These are phyloP conservation scores for Acromyrmex echinatior DNA, from an alignment of 1,140 invertebrate genomes.

Conservation along the genomic window DNA sequence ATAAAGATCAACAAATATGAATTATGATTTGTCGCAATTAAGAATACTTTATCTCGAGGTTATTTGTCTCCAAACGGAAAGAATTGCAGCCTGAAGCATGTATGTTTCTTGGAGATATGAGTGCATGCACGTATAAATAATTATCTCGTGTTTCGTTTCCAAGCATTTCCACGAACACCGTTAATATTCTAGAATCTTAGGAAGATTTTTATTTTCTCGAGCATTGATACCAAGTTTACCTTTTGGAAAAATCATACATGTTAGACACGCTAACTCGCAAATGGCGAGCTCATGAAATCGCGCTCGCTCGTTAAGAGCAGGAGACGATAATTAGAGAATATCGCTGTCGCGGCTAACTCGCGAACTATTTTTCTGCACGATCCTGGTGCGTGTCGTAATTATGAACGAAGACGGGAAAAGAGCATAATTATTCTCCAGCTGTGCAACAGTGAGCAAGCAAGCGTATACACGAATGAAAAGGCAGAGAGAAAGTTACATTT, in stretches of 20 bases:
- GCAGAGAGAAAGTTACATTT: slow-evolving; percentile 8
- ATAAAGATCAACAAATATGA: background rate
- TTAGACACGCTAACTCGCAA: slow-evolving; percentile 23
- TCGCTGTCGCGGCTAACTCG: slow-evolving; percentile 21
- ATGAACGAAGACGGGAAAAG: background rate
- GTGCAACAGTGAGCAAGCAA: slow-evolving; percentile 14
- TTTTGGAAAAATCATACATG: slow-evolving; percentile 28
- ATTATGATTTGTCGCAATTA: background rate
- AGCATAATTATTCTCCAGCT: slow-evolving; percentile 30
- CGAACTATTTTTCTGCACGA: slow-evolving; percentile 54
- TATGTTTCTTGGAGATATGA: background rate
- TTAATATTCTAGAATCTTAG: background rate
- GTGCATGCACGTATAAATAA: background rate
- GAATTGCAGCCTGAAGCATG: background rate
- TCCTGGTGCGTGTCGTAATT: slow-evolving; percentile 23
- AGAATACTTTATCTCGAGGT: background rate
- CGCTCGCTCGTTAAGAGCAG: background rate
- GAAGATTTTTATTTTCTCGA: background rate
- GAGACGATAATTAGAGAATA: slow-evolving; percentile 26
- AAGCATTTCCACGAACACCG: background rate
- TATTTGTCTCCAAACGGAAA: background rate
- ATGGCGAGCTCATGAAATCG: slow-evolving; percentile 7
- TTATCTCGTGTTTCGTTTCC: background rate
- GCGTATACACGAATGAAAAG: background rate
- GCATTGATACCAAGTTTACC: background rate